These are phyloP conservation scores for Pongo pygmaeus DNA, from an alignment of 2,113 vertebrate species.

Conservation along the genomic window DNA sequence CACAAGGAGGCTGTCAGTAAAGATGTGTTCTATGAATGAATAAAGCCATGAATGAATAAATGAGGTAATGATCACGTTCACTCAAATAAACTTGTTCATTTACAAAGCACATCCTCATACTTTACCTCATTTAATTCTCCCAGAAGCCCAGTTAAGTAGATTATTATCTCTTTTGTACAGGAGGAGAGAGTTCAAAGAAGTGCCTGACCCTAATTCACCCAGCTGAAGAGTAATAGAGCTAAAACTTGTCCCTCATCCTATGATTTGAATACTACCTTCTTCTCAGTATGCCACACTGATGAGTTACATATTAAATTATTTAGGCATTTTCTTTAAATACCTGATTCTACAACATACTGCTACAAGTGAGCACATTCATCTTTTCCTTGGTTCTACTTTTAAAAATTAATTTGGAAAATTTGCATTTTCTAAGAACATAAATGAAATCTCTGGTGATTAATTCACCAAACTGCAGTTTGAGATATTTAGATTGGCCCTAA, in stretches of 20 bases:
- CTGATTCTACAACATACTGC: accelerated
- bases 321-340: too few species aligned
- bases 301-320: not conserved
- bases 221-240: accelerated
- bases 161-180: not conserved
- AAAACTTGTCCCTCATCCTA: not conserved
- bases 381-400: not conserved
- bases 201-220: too few species aligned
- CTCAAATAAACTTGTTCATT: not conserved
- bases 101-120: not conserved
- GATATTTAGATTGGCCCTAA: not conserved
- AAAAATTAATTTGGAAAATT: not conserved
- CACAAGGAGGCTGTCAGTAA: not conserved
- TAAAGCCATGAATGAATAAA: not conserved
- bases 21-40: not conserved
- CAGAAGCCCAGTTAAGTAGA: not conserved
- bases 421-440: not conserved
- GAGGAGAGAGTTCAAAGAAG: not conserved
- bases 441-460: not conserved
- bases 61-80: not conserved
- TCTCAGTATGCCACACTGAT: accelerated
- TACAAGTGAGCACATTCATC: not conserved
- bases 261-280: accelerated
- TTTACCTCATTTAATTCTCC: not conserved
- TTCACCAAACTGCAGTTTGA: not conserved